Evolutionary conservation across 2,888 invertebrate genomes (phyloP), one percentile per base, ranked within the genome.

Genomic region (Eupithecia exiguata): DNA sequence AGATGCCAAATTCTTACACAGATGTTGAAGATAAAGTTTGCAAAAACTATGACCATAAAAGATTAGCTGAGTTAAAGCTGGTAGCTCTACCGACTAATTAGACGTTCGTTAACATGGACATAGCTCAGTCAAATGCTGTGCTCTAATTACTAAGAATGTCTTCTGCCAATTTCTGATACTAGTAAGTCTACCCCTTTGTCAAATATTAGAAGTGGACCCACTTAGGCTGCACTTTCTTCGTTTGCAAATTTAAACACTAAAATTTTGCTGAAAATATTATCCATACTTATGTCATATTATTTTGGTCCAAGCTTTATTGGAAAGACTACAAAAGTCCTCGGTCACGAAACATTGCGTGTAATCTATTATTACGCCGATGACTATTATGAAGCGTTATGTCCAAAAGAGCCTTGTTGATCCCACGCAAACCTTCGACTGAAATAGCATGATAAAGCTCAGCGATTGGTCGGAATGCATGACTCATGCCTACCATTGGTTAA

Each of bases 391-490:
- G 83, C 82, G 86, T 88, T 88, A 88, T 89, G 87, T 88, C 86
- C 86, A 90, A 90, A 90, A 81, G 86, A 91, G 90, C 91, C 92
- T 93, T 92, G 93, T 93, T 92, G 84, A 89, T 85, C 93, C 94
- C 89, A 94, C 94, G 90, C 87, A 86, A 84, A 80, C 84, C 83
- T 77, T 82, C 80, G 82, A 77, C 88, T 82, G 86, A 92, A 92
- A 91, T 91, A 89, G 86, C 83, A 77, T 83, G 83, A 85, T 86
- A 83, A 77, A 80, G 82, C 81, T 80, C 84, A 82, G 81, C 82
- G 77, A 89, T 90, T 88, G 91, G 89, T 82, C 81, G 84, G 82
- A 79, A 79, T 76, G 79, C 43, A 79, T 94, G 92, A 94, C 86
- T 93, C 93, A 94, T 80, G 71, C 81, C 80, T 84, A 88, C 88